A percentile compares a stretch with the other conserved stretches of the same genome.
Evolutionary conservation across 2,113 vertebrate genomes (phyloP).

Genomic region (Podarcis cretensis): DNA sequence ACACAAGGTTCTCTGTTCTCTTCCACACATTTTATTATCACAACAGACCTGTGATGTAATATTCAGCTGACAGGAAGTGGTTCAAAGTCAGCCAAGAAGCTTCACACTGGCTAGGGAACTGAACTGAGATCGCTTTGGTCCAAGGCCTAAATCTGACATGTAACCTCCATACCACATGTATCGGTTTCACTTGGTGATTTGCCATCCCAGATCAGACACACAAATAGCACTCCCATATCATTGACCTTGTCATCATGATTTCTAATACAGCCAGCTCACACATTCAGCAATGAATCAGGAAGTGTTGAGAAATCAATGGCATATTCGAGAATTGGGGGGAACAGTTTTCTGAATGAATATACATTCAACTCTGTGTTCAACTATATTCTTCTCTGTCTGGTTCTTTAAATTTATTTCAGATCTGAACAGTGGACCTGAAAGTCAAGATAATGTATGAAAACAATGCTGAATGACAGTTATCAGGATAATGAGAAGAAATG

Average conservation of each 20-base stretch:
- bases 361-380: not conserved
- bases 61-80: not conserved
- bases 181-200: not conserved
- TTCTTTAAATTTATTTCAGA: slow-evolving; percentile 36
- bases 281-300: not conserved
- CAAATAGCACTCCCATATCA: not conserved
- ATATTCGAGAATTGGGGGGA: not conserved
- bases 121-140: not conserved
- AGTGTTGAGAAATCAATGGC: not conserved
- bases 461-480: slow-evolving; percentile 41
- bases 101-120: not conserved
- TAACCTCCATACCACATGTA: not conserved
- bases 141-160: not conserved
- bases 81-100: not conserved
- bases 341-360: not conserved
- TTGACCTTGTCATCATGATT: not conserved
- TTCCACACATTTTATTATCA: not conserved
- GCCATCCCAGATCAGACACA: not conserved
- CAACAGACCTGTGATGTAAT: not conserved
- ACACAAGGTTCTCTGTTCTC: too few species aligned
- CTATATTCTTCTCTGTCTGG: not conserved
- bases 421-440: slow-evolving; percentile 47
- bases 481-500: slow-evolving; percentile 31
- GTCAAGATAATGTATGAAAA: slow-evolving; percentile 28
- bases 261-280: not conserved